Conservation (phyloP, 2,888 invertebrate genomes). For the Anarsia innoxiella region DNA sequence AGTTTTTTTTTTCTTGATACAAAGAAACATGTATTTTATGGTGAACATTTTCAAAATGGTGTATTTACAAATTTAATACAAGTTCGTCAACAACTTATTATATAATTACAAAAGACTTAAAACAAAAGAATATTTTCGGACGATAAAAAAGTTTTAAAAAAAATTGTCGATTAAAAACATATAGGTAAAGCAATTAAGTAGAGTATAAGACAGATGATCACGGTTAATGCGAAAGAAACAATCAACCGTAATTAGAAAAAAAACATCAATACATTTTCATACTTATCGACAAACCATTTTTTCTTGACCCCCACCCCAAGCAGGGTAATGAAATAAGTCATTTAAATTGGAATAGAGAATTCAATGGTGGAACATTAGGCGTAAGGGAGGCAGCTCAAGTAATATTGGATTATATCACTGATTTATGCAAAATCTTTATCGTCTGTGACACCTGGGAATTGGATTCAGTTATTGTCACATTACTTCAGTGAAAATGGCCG, state of each 20-base stretch:
- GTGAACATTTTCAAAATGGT: too few species aligned
- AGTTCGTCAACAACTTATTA: too few species aligned
- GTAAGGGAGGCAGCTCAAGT: slow-evolving; percentile 51
- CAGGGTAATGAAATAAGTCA: slow-evolving; percentile 70
- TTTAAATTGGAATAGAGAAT: slow-evolving; percentile 72
- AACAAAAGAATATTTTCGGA: too few species aligned
- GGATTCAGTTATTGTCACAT: slow-evolving; percentile 58
- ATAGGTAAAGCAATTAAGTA: too few species aligned
- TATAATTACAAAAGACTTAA: too few species aligned
- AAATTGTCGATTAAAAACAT: too few species aligned
- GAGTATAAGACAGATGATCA: background rate
- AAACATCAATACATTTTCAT: background rate
- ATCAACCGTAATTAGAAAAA: background rate
- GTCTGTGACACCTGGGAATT: slow-evolving; percentile 61
- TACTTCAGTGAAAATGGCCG: slow-evolving; percentile 30
- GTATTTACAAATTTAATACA: too few species aligned
- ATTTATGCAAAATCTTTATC: slow-evolving; percentile 74
- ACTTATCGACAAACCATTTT: slow-evolving; percentile 1
- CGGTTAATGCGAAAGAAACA: background rate
- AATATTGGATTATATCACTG: slow-evolving; percentile 71
- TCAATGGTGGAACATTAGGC: slow-evolving; percentile 65
- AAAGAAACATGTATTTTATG: too few species aligned
- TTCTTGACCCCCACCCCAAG: slow-evolving; percentile 28
- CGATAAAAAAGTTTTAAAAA: too few species aligned
- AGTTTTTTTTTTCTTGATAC: too few species aligned